Percentiles rank a stretch among this genome's conserved stretches.
Evolutionary conservation across 1,140 invertebrate species (phyloP).

Genomic region (Gonioctena quinquepunctata): DNA sequence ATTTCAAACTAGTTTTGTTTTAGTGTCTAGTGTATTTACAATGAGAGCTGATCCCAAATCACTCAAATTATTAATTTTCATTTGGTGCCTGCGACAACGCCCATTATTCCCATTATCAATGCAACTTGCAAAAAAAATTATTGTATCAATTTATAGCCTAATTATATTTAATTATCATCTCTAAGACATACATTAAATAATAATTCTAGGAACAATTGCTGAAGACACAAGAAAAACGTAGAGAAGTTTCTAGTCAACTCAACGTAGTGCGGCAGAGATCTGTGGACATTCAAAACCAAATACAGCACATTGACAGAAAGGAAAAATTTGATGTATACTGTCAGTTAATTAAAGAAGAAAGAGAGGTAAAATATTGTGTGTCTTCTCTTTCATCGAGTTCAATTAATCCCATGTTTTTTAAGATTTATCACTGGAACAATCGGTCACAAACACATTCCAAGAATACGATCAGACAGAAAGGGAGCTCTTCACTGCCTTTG

Average conservation of each 20-base stretch:
- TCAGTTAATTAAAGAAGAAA: conserved; percentile 50
- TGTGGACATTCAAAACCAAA: conserved; percentile 49
- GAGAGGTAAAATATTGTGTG: conserved; percentile 39
- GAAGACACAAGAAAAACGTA: conserved; percentile 46
- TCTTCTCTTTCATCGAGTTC: not conserved
- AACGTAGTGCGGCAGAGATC: conserved; percentile 42
- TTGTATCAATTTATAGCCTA: too few relatives aligned
- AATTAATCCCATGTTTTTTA: conserved; percentile 25
- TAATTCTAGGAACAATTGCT: conserved; percentile 42
- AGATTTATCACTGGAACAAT: conserved; percentile 46
- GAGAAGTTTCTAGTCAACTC: conserved; percentile 42
- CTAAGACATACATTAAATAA: not conserved
- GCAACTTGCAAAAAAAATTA: too few relatives aligned
- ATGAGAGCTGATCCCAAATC: too few relatives aligned
- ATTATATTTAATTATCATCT: too few relatives aligned
- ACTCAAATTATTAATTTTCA: too few relatives aligned
- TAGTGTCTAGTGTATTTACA: too few relatives aligned
- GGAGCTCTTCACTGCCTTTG: conserved; percentile 66
- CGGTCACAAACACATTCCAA: conserved; percentile 39
- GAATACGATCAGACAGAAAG: conserved; percentile 61
- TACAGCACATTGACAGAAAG: conserved; percentile 50
- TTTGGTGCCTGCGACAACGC: too few relatives aligned
- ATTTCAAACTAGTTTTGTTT: too few relatives aligned
- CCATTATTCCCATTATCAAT: too few relatives aligned
- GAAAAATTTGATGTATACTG: conserved; percentile 47